phyloP scores from a whole-genome alignment of 2,113 vertebrate genomes.

The Lipotes vexillifer region DNA sequence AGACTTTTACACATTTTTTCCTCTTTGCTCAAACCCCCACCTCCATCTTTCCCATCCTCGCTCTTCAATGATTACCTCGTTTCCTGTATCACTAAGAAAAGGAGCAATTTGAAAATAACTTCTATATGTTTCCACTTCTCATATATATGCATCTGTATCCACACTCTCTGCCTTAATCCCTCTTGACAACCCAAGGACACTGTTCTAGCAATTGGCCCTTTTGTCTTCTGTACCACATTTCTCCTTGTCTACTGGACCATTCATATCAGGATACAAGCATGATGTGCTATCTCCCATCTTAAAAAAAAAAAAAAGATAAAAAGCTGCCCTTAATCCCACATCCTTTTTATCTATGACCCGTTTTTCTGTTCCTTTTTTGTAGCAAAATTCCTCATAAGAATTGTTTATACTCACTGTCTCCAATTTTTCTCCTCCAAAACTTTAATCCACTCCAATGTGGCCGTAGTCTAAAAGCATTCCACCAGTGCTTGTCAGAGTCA shows the following conservation, averaged over 20 bases:
- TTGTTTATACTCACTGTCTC: background rate
- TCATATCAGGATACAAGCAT: background rate
- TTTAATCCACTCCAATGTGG: background rate
- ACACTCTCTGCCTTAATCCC: background rate
- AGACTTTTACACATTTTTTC: background rate
- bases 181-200: background rate
- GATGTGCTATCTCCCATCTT: background rate
- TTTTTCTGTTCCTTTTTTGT: background rate
- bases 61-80: background rate
- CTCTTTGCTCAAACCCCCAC: background rate
- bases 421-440: background rate
- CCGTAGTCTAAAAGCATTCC: background rate
- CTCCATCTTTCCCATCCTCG: background rate
- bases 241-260: background rate
- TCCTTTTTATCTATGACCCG: background rate
- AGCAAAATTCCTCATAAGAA: background rate
- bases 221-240: background rate
- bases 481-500: background rate
- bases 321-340: background rate
- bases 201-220: background rate
- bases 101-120: background rate
- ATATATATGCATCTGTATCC: background rate
- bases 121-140: background rate
- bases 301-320: background rate
- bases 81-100: background rate